A percentile compares a stretch with the other conserved stretches of the same genome.
These are phyloP conservation scores for Fopius arisanus DNA, from an alignment of 1,140 invertebrate genomes.

Conservation along the genomic window DNA sequence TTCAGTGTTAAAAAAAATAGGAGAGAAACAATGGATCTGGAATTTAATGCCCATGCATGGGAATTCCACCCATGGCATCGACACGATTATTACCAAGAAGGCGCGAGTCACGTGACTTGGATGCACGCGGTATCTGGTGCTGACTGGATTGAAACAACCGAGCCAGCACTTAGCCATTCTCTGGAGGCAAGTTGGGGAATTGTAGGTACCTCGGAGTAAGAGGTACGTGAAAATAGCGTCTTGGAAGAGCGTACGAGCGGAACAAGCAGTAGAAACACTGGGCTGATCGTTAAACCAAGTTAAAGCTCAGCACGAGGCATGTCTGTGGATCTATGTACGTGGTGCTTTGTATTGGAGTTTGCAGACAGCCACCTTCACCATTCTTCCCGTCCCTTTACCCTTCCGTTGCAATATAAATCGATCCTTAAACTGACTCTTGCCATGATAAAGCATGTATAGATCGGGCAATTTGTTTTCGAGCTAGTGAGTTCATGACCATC, in stretches of 20 bases:
- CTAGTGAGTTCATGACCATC: slow-evolving; percentile 15
- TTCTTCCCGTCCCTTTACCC: not conserved
- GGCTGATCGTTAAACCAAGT: slow-evolving; percentile 24
- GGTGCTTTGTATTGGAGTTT: not conserved
- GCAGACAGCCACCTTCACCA: not conserved
- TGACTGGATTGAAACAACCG: slow-evolving; percentile 5
- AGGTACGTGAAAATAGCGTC: slow-evolving; percentile 18
- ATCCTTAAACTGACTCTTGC: slow-evolving; percentile 23
- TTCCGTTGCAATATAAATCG: slow-evolving; percentile 22
- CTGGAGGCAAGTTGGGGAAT: not conserved
- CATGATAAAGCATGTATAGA: slow-evolving; percentile 9
- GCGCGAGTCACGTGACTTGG: slow-evolving; percentile 25
- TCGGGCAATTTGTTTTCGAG: slow-evolving; percentile 17
- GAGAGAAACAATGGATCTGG: not conserved
- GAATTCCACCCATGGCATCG: slow-evolving; percentile 21
- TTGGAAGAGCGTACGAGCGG: slow-evolving; percentile 14
- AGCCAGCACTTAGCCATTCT: slow-evolving; percentile 16
- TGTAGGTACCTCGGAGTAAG: not conserved
- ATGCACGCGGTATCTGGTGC: slow-evolving; percentile 18
- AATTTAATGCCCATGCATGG: not conserved
- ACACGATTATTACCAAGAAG: slow-evolving; percentile 21
- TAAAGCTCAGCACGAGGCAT: slow-evolving; percentile 5
- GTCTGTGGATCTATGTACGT: slow-evolving; percentile 14
- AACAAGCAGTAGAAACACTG: slow-evolving; percentile 4
- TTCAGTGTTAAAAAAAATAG: not conserved